Percentiles rank a stretch among this genome's conserved stretches.
phyloP scores from a whole-genome alignment of 1,140 invertebrate species.

The Hirudo medicinalis region DNA sequence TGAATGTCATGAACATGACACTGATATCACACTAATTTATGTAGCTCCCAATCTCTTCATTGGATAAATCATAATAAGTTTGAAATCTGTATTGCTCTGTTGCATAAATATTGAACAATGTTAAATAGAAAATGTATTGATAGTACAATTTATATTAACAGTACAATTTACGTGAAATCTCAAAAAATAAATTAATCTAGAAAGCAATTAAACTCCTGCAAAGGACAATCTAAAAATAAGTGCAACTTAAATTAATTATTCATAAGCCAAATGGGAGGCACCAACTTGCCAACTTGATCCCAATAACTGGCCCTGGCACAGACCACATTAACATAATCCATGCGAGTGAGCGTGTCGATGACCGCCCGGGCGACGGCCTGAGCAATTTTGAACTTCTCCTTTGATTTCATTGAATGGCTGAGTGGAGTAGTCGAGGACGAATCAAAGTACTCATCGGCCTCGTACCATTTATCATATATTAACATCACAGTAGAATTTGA shows the following conservation, averaged over 20 bases:
- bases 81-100: not conserved
- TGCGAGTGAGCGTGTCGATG: constrained; percentile 42
- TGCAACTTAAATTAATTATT: not conserved
- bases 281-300: constrained; percentile 32
- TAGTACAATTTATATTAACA: not conserved
- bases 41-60: too few relatives aligned
- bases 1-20: too few relatives aligned
- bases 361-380: constrained; percentile 42
- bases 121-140: too few relatives aligned
- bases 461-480: too few relatives aligned
- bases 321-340: constrained; percentile 43
- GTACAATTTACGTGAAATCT: not conserved
- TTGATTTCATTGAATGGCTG: constrained; percentile 37
- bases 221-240: too few relatives aligned
- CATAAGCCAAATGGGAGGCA: constrained; percentile 8
- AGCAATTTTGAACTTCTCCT: constrained; percentile 42
- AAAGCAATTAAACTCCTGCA: too few relatives aligned
- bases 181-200: too few relatives aligned
- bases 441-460: too few relatives aligned
- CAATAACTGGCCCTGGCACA: constrained; percentile 43
- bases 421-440: not conserved
- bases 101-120: not conserved
- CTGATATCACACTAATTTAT: too few relatives aligned
- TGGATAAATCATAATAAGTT: not conserved
- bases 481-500: too few relatives aligned